Percentiles rank a stretch among this genome's conserved stretches.
Evolutionary conservation across 2,888 invertebrate species (phyloP).

Genomic region (Norana najaformis): DNA sequence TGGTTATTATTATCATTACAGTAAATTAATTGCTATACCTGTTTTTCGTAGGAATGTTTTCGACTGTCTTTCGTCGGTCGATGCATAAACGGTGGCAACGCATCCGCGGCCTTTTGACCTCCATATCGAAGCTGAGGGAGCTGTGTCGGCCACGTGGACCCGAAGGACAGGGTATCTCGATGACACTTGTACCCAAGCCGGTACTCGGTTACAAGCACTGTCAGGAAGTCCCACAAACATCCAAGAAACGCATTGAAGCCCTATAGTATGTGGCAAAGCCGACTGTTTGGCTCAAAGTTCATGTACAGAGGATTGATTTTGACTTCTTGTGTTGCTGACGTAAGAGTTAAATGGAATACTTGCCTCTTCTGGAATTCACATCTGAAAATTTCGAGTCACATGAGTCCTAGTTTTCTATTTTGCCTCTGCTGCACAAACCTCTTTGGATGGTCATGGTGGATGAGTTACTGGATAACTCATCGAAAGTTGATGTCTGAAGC

Average conservation of each 20-base stretch:
- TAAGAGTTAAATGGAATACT: no score
- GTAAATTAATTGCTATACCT: not conserved
- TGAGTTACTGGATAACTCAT: no score
- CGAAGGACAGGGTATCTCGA: not conserved
- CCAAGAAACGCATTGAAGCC: not conserved
- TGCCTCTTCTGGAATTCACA: no score
- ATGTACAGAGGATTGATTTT: no score
- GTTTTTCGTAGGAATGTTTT: constrained; percentile 37
- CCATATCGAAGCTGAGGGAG: constrained; percentile 2
- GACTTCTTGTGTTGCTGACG: no score
- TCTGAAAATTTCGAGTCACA: no score
- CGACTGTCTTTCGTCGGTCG: constrained; percentile 35
- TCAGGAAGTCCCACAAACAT: not conserved
- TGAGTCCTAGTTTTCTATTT: no score
- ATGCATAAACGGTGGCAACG: constrained; percentile 25
- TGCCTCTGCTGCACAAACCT: no score
- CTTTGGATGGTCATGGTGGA: no score
- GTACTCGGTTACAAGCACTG: not conserved
- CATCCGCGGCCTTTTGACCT: not conserved
- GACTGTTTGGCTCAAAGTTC: no score
- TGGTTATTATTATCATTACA: no score
- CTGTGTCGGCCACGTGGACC: not conserved
- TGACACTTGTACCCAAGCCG: not conserved
- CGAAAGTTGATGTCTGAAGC: no score
- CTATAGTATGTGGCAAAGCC: not conserved